These are phyloP conservation scores for Rhynchonycteris naso DNA, from an alignment of 2,797 vertebrate genomes.

Conservation along the genomic window DNA sequence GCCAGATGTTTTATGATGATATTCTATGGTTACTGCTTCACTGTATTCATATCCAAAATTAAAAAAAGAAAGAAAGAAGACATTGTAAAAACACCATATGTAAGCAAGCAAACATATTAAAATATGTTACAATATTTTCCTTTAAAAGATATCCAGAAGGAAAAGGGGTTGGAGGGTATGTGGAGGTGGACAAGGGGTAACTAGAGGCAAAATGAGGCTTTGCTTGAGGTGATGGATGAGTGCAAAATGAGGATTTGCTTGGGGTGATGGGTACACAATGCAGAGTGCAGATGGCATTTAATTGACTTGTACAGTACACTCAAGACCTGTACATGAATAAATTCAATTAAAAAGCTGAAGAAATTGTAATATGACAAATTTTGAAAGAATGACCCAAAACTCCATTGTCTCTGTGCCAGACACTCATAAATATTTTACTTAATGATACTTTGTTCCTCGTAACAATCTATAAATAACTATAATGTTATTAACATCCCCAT, in stretches of 20 bases:
- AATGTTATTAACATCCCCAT: background rate
- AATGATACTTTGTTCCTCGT: background rate
- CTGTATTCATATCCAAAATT: background rate
- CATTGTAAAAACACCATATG: background rate
- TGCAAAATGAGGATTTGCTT: too few species aligned
- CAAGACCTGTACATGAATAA: too few species aligned
- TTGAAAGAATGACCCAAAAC: background rate
- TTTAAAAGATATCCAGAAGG: background rate
- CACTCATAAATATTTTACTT: background rate
- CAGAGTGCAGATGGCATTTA: too few species aligned
- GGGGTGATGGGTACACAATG: too few species aligned
- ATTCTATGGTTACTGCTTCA: background rate
- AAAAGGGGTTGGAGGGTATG: too few species aligned
- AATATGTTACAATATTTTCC: background rate
- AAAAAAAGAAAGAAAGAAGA: background rate
- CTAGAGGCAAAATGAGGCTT: too few species aligned
- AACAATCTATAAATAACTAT: background rate
- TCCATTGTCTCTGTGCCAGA: background rate
- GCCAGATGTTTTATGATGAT: background rate
- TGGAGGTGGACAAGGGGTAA: too few species aligned
- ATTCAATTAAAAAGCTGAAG: background rate
- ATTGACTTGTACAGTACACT: too few species aligned
- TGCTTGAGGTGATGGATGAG: too few species aligned
- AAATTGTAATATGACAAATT: background rate
- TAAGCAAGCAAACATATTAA: background rate